These are phyloP conservation scores for Corydoras sp. DNA, from an alignment of 2,113 vertebrate genomes.

Conservation along the genomic window DNA sequence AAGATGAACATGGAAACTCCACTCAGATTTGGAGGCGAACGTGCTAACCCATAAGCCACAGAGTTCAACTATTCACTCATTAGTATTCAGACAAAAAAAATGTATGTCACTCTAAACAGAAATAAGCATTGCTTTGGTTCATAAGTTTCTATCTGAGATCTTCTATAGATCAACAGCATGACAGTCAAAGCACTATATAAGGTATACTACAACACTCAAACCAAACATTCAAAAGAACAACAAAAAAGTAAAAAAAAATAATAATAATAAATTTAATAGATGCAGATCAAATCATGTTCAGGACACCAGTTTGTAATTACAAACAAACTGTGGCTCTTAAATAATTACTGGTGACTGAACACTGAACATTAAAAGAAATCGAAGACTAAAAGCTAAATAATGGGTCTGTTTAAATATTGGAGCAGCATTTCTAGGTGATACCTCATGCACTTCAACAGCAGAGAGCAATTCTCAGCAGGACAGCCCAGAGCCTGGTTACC, in stretches of 20 bases:
- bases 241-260: too few species aligned
- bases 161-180: background rate
- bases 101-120: too few species aligned
- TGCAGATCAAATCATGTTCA: background rate
- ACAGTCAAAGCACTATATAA: background rate
- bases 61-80: too few species aligned
- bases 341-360: too few species aligned
- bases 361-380: background rate
- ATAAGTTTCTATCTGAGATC: background rate
- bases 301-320: background rate
- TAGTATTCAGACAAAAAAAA: too few species aligned
- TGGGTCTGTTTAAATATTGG: conserved; percentile 8
- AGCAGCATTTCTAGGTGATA: conserved; percentile 7
- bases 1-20: too few species aligned
- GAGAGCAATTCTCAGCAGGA: conserved; percentile 25
- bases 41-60: too few species aligned
- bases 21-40: too few species aligned
- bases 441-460: conserved; percentile 16
- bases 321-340: background rate
- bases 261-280: too few species aligned
- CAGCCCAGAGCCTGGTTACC: conserved; percentile 39
- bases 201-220: too few species aligned
- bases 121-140: too few species aligned
- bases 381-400: background rate
- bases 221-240: too few species aligned